A percentile compares a stretch with the other conserved stretches of the same genome.
Evolutionary conservation across 2,797 vertebrate species (phyloP).

Genomic region (Molossus alvarezi): DNA sequence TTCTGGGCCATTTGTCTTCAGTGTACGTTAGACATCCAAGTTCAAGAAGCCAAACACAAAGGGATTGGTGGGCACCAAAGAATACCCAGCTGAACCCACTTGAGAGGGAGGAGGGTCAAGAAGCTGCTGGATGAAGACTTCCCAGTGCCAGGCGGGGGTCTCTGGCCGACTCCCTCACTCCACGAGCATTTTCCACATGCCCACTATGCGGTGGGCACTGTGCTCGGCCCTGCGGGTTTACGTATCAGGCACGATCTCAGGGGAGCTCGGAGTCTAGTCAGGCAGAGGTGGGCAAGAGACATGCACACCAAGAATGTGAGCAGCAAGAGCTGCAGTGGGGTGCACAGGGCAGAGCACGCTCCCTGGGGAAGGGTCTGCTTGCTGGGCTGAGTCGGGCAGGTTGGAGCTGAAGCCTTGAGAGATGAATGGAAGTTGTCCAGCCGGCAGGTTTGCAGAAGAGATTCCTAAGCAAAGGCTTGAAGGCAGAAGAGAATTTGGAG

Average conservation of each 20-base stretch:
- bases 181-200: neutral
- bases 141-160: neutral
- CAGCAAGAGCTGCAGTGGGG: too few relatives aligned
- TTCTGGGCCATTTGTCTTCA: conserved; percentile 20
- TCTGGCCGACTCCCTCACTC: neutral
- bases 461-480: neutral
- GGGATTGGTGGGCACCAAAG: neutral
- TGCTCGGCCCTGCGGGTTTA: neutral
- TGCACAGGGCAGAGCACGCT: neutral
- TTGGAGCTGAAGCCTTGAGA: neutral
- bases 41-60: conserved; percentile 41
- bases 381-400: neutral
- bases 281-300: neutral
- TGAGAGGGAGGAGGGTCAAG: neutral
- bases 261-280: neutral
- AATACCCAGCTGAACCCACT: neutral
- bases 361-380: neutral
- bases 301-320: too few relatives aligned
- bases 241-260: neutral
- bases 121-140: neutral
- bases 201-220: neutral
- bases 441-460: neutral
- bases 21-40: neutral
- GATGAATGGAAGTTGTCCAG: too few relatives aligned
- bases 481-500: neutral